A percentile compares a stretch with the other conserved stretches of the same genome.
Conservation (phyloP, 2,888 invertebrate species). For the Thymelicus lineola region DNA sequence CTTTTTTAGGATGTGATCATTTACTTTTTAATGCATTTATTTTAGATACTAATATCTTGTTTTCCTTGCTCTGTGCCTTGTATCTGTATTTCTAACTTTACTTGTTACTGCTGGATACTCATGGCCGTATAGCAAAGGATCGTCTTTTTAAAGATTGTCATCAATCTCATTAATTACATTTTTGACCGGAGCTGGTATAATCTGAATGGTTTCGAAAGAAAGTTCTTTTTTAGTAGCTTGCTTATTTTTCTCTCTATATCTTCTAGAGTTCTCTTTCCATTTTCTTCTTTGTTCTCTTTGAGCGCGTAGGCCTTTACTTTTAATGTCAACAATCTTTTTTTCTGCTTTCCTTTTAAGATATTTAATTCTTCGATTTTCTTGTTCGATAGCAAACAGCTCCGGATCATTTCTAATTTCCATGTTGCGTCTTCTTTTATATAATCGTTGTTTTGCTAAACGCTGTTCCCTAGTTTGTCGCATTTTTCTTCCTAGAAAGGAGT, state of each 20-base stretch:
- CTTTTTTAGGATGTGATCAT: neutral
- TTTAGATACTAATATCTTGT: neutral
- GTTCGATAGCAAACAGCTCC: conserved; percentile 30
- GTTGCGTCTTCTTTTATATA: conserved; percentile 11
- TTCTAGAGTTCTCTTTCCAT: neutral
- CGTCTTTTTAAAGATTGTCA: neutral
- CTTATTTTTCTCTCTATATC: neutral
- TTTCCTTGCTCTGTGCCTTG: too few species aligned
- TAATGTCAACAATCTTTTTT: conserved; percentile 43
- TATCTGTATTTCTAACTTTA: neutral
- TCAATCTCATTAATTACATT: neutral
- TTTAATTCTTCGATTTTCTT: conserved; percentile 18
- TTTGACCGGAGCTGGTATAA: neutral
- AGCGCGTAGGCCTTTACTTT: conserved; percentile 22
- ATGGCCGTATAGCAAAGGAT: too few species aligned
- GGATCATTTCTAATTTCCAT: conserved; percentile 26
- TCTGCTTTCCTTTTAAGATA: conserved; percentile 33
- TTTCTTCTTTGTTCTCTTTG: conserved; percentile 29
- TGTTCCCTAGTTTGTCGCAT: too few species aligned
- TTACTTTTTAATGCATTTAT: neutral
- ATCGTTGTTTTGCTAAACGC: too few species aligned
- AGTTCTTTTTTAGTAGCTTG: neutral
- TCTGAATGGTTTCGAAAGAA: neutral
- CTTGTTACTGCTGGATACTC: too few species aligned
- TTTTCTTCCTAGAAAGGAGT: too few species aligned